These are phyloP conservation scores for Rhodeus uyekii DNA, from an alignment of 2,797 vertebrate species.

Conservation along the genomic window DNA sequence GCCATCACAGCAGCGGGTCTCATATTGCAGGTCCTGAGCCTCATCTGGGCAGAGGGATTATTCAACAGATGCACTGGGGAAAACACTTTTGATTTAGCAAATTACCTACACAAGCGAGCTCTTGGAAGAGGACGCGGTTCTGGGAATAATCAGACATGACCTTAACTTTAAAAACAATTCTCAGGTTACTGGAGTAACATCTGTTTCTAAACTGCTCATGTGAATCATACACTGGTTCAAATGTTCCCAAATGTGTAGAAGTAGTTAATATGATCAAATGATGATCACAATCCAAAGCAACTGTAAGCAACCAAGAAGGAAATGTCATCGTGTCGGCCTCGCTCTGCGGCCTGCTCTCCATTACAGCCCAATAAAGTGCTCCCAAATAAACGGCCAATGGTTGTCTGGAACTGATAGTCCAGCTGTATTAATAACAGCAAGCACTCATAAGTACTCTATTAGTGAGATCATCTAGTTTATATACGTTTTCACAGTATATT, in stretches of 20 bases:
- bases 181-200: conserved; percentile 14
- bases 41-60: conserved; percentile 17
- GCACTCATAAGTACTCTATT: too few relatives aligned
- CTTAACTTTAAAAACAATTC: conserved; percentile 1
- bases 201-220: neutral
- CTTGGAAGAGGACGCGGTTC: conserved; percentile 19
- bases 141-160: conserved; percentile 3
- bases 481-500: too few relatives aligned
- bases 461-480: too few relatives aligned
- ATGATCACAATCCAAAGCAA: neutral
- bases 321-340: too few relatives aligned
- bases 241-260: conserved; percentile 1
- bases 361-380: too few relatives aligned
- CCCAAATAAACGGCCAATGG: too few relatives aligned
- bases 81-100: conserved; percentile 29
- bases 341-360: too few relatives aligned
- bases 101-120: conserved; percentile 5
- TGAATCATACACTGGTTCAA: neutral
- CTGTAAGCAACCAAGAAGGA: neutral
- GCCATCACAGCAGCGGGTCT: conserved; percentile 21
- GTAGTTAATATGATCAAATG: neutral
- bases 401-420: too few relatives aligned
- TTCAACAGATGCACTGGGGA: conserved; percentile 25
- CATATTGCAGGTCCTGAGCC: conserved; percentile 3
- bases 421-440: too few relatives aligned